Conservation (phyloP, 2,888 invertebrate species). For the Trissoscelio sp. region DNA sequence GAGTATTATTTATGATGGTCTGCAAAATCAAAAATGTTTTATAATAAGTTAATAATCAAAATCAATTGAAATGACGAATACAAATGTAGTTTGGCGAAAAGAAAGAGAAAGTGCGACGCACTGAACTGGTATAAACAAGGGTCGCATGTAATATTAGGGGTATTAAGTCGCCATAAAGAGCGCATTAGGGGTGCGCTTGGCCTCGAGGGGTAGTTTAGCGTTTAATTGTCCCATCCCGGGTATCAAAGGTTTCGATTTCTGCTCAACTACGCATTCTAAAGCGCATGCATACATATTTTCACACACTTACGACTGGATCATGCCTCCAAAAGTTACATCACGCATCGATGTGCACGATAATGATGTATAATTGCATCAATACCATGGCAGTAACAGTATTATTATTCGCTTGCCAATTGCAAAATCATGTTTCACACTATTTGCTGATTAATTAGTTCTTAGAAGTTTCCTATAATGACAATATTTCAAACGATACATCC, state of each 20-base stretch:
- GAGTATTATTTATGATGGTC: too few relatives aligned
- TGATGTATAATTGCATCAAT: conserved; percentile 61
- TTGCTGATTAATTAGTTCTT: background rate
- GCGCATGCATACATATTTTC: conserved; percentile 69
- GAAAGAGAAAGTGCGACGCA: conserved; percentile 79
- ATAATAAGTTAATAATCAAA: conserved; percentile 41
- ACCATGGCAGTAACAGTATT: conserved; percentile 13
- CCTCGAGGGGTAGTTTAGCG: conserved; percentile 84
- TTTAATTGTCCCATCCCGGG: conserved; percentile 82
- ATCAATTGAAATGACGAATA: conserved; percentile 57
- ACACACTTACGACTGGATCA: conserved; percentile 63
- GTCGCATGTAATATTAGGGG: conserved; percentile 83
- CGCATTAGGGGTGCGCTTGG: conserved; percentile 82
- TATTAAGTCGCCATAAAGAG: conserved; percentile 83
- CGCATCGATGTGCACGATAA: conserved; percentile 62
- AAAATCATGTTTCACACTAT: conserved; percentile 22
- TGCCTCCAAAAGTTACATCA: conserved; percentile 62
- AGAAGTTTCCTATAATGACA: too few relatives aligned
- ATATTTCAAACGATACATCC: too few relatives aligned
- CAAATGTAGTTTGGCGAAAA: conserved; percentile 56
- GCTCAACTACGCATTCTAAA: conserved; percentile 78
- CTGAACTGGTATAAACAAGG: conserved; percentile 82
- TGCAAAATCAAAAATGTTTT: too few relatives aligned
- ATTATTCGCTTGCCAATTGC: conserved; percentile 10
- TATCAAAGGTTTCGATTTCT: conserved; percentile 83